phyloP scores from a whole-genome alignment of 1,140 invertebrate genomes.

The Metopolophium dirhodum region DNA sequence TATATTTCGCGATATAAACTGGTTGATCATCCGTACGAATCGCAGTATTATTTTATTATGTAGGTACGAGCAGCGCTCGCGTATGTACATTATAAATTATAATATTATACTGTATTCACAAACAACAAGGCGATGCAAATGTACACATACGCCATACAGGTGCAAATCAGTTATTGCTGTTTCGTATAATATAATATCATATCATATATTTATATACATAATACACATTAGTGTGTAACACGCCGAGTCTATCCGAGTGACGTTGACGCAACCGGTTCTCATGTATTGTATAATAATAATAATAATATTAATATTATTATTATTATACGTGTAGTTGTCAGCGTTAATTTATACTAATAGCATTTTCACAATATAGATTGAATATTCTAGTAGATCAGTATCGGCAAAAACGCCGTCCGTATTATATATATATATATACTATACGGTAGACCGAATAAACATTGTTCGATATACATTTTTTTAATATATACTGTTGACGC shows the following conservation, averaged over 20 bases:
- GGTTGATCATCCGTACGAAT: neutral
- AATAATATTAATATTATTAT: neutral
- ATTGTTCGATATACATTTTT: neutral
- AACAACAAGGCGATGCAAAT: neutral
- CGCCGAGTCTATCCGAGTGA: neutral
- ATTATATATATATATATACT: too few species aligned
- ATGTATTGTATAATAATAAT: neutral
- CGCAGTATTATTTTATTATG: neutral
- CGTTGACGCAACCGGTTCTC: constrained; percentile 9
- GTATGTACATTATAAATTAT: neutral
- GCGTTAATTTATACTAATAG: constrained; percentile 24
- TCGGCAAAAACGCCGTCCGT: neutral
- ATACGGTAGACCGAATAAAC: neutral
- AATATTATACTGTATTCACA: too few species aligned
- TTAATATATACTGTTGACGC: neutral
- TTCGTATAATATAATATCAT: neutral
- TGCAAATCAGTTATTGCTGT: neutral
- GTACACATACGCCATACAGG: neutral
- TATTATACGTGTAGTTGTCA: neutral
- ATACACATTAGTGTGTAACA: neutral
- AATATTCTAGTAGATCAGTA: neutral
- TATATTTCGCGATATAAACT: neutral
- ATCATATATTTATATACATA: neutral
- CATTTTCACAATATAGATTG: neutral
- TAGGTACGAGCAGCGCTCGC: neutral